Conservation (phyloP, 1,140 invertebrate species). For the Drosophila triauraria region DNA sequence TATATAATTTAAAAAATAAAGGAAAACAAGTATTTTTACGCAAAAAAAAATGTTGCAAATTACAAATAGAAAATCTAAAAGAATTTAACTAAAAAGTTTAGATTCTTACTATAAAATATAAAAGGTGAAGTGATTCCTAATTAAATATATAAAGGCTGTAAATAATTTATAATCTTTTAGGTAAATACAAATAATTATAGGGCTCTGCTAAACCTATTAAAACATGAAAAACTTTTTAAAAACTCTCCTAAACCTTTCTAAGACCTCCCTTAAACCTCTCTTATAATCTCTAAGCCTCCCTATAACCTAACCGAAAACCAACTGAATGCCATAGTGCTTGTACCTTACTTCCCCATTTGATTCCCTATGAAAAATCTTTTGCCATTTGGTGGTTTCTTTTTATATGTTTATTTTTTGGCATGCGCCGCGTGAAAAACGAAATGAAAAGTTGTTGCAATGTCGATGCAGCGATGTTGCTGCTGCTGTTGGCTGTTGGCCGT, state of each 20-base stretch:
- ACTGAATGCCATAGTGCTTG: neutral
- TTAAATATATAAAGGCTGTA: no score
- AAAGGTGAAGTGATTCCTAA: no score
- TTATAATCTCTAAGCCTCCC: no score
- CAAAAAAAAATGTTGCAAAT: no score
- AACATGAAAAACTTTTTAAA: neutral
- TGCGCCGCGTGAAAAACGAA: slow-evolving; percentile 78
- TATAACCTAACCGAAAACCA: neutral
- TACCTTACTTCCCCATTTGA: slow-evolving; percentile 2
- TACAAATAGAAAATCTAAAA: no score
- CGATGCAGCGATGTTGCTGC: slow-evolving; percentile 42
- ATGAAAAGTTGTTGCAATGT: slow-evolving; percentile 76
- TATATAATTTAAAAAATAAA: no score
- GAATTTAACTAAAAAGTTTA: no score
- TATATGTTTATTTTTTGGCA: slow-evolving; percentile 59
- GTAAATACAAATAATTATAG: neutral
- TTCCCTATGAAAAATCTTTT: slow-evolving; percentile 47
- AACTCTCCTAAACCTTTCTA: no score
- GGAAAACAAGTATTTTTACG: no score
- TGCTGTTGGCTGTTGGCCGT: slow-evolving; percentile 28
- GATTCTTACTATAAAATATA: no score
- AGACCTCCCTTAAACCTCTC: neutral
- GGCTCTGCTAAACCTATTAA: no score
- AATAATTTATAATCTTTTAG: no score
- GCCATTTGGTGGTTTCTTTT: slow-evolving; percentile 48